These are phyloP conservation scores for Noctua pronuba DNA, from an alignment of 2,888 invertebrate species.

Conservation along the genomic window DNA sequence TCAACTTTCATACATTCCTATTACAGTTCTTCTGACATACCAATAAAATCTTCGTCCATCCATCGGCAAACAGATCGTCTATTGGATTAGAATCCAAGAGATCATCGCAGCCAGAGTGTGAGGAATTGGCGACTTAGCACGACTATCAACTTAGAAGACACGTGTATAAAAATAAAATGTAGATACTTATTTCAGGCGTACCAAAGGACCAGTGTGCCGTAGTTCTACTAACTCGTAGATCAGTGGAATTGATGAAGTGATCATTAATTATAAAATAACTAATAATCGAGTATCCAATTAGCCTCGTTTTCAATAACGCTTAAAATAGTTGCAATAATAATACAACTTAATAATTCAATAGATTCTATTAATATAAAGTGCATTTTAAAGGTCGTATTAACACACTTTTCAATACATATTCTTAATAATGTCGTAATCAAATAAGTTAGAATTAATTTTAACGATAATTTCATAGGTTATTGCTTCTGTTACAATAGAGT, in stretches of 20 bases:
- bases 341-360: constrained; percentile 30
- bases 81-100: too few relatives aligned
- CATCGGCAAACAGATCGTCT: too few relatives aligned
- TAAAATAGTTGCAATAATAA: constrained; percentile 29
- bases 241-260: background rate
- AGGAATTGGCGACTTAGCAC: too few relatives aligned
- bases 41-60: too few relatives aligned
- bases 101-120: too few relatives aligned
- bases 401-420: constrained; percentile 47
- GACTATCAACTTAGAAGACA: background rate
- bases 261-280: background rate
- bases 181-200: background rate
- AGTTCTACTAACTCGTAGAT: background rate
- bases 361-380: constrained; percentile 33
- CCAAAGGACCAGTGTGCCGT: background rate
- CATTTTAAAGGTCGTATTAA: constrained; percentile 49
- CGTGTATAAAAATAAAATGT: too few relatives aligned
- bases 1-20: too few relatives aligned
- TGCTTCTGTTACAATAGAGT: constrained; percentile 37
- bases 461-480: constrained; percentile 33
- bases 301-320: constrained; percentile 10
- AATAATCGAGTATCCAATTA: constrained; percentile 12
- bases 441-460: constrained; percentile 47
- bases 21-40: too few relatives aligned
- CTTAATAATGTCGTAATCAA: constrained; percentile 47